Base-by-base conservation (phyloP, 2,888 invertebrate species). In the Ryuthela nishihirai region DNA sequence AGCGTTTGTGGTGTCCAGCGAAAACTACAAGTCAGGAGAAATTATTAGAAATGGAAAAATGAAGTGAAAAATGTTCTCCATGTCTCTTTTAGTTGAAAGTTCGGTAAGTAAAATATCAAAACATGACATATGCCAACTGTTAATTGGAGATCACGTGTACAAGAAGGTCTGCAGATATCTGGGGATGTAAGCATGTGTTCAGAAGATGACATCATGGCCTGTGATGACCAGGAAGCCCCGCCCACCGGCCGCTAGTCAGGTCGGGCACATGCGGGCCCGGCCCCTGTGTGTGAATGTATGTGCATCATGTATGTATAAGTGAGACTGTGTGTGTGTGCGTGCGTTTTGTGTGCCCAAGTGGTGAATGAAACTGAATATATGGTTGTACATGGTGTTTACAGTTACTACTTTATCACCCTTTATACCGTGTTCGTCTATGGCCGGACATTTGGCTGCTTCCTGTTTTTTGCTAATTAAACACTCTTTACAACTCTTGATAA, bases 361-460 rank as follows among this genome's bases (percentile, higher is more conserved):
- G 12, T 12, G 29, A 7, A 29, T 29, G 29, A 9, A 12, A 29
- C 12, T 12, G 7, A 29, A 29, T 29, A 12, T 9, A 29, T 9
- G 29, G 29, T 9, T 29, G 29, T 29, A 44, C 48, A 45, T 59
- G 53, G 44, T 59, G 59, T 59, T 59, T 53, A 59, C 46, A 54
- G 45, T 53, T 58, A 58, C 44, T 43, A 52, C 25, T 18, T 47
- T 45, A 46, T 53, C 59, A 53, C 40, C 43, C 44, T 53, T 53
- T 59, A 43, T 53, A 53, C 48, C 44, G 43, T 47, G 34, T 52
- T 45, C 48, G 58, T 59, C 53, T 34, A 42, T 56, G 52, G 59
- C 53, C 59, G 47, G 53, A 53, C 47, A 47, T 45, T 48, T 59
- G 59, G 52, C 53, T 59, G 59, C 59, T 59, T 59, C 59, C 59